Evolutionary conservation across 2,888 invertebrate species (phyloP), one percentile per base, ranked within the genome.

Genomic region (Bruchidius siliquastri): DNA sequence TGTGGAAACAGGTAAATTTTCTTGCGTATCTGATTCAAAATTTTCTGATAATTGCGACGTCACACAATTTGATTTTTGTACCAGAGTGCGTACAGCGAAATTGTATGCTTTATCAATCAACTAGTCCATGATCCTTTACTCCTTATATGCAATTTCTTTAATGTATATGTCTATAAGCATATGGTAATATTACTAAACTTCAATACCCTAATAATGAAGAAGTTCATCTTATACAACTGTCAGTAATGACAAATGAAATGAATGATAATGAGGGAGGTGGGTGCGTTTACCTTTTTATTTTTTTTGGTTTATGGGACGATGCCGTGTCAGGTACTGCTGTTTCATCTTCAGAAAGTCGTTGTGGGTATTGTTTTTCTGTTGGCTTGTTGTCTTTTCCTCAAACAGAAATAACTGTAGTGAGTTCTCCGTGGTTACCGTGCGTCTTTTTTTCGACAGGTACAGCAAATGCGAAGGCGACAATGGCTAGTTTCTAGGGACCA

Each of bases 391-490:
- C 69, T 66, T 72, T 72, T 69, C 68, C 26, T 70, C 70, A 67
- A 72, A 32, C 18, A 67, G 66, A 21, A 72, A 21, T 49, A 18
- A 49, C 49, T 68, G 68, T 68, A 21, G 22, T 68, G 68, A 22
- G 13, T 22, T 21, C 22, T 71, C 26, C 32, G 30, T 74, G 74
- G 30, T 72, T 70, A 72, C 71, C 70, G 71, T 75, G 71, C 72
- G 73, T 76, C 74, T 77, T 74, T 73, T n/a, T 72, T 72, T 82
- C 80, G 79, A 80, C 85, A 85, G 85, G 84, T 85, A 85, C 86
- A 84, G 83, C 81, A 81, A 83, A 86, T 85, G 85, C 85, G 84
- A 86, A 86, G 86, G 86, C 86, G 86, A 86, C 86, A 85, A 85
- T 85, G 86, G 86, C 84, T 86, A 86, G 80, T 84, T 83, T 81